These are phyloP conservation scores for Cetonia aurata DNA, from an alignment of 2,888 invertebrate genomes.

Conservation along the genomic window DNA sequence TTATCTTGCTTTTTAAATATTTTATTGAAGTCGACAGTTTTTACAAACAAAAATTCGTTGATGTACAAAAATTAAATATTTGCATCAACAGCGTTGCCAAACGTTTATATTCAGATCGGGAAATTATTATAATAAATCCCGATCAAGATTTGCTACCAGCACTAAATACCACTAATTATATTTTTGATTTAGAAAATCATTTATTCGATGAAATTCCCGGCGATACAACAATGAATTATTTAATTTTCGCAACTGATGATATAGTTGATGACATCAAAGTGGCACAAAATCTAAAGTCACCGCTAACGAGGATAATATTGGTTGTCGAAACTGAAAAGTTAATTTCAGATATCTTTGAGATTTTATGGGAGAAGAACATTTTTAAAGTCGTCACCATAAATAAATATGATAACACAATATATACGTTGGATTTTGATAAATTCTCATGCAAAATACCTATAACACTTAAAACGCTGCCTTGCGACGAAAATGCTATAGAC, in stretches of 20 bases:
- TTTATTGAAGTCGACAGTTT: too few species aligned
- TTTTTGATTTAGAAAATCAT: background rate
- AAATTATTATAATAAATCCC: slow-evolving; percentile 13
- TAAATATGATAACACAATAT: slow-evolving; percentile 1
- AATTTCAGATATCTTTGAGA: background rate
- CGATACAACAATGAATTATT: slow-evolving; percentile 15
- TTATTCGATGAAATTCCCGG: slow-evolving; percentile 7
- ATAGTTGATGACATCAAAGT: background rate
- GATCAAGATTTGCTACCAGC: background rate
- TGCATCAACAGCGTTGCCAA: background rate
- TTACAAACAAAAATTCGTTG: too few species aligned
- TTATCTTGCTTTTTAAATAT: too few species aligned
- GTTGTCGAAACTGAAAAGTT: slow-evolving; percentile 13
- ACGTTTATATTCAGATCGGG: slow-evolving; percentile 1
- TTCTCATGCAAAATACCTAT: slow-evolving; percentile 27
- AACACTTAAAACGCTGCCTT: background rate
- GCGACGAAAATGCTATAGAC: background rate
- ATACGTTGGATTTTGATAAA: slow-evolving; percentile 26
- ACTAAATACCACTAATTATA: background rate
- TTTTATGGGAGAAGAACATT: slow-evolving; percentile 26
- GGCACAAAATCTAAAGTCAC: background rate
- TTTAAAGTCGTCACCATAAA: slow-evolving; percentile 17
- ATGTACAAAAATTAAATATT: slow-evolving; percentile 3
- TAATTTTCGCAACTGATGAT: slow-evolving; percentile 3
- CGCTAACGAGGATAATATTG: slow-evolving; percentile 9